These are phyloP conservation scores for Aulostomus chinensis DNA, from an alignment of 2,797 vertebrate species.

Conservation along the genomic window DNA sequence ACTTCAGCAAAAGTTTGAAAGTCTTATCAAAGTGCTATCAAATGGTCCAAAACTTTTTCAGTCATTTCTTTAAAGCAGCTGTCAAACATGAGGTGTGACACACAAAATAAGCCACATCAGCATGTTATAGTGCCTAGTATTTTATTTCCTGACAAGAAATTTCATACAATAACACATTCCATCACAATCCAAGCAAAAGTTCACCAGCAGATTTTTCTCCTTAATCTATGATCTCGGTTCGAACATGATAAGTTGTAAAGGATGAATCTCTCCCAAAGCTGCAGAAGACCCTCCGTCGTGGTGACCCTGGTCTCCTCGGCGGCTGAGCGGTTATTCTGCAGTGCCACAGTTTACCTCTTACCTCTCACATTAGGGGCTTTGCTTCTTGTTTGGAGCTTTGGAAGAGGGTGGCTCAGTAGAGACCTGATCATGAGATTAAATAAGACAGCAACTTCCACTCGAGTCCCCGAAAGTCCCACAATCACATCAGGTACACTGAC, in stretches of 20 bases:
- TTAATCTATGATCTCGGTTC: conserved; percentile 51
- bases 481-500: conserved; percentile 60
- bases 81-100: too few relatives aligned
- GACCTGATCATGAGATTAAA: conserved; percentile 54
- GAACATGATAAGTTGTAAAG: conserved; percentile 14
- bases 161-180: conserved; percentile 74
- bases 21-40: too few relatives aligned
- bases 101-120: conserved; percentile 1
- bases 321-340: background rate
- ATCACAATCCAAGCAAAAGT: conserved; percentile 70
- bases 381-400: conserved; percentile 41
- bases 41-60: too few relatives aligned
- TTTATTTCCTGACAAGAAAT: conserved; percentile 77
- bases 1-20: too few relatives aligned
- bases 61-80: too few relatives aligned
- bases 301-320: too few relatives aligned
- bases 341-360: conserved; percentile 15
- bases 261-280: conserved; percentile 47
- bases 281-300: too few relatives aligned
- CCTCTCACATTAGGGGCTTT: conserved; percentile 45
- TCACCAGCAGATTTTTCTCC: conserved; percentile 31
- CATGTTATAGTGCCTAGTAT: conserved; percentile 69
- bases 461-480: conserved; percentile 52
- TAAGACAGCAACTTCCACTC: conserved; percentile 44
- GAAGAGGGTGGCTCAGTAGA: conserved; percentile 26